Evolutionary conservation across 53 echinoderm and acorn worm species (phyloP), one percentile per base, ranked within the genome.

Genomic region (Echinometra lucunter): DNA sequence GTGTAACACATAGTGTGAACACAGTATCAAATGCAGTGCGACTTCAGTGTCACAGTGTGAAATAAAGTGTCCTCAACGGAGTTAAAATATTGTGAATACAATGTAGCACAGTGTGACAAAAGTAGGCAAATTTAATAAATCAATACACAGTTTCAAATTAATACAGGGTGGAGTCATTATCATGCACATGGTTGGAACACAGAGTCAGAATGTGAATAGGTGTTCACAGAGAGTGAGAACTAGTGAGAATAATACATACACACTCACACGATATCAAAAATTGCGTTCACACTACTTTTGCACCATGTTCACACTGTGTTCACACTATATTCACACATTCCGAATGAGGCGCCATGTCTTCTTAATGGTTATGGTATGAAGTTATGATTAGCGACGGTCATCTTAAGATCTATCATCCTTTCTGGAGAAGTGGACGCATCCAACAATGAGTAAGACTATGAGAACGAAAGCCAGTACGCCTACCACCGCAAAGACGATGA

Each of bases 381-480:
- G 0, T 53, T 0, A 53, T 53, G 53, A 72, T 72, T 3, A 32
- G 19, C 34, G 35, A 72, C 15, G 72, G 16, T 15, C 35, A 19
- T 63, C 60, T 89, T 89, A 89, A 38, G 63, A 17, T 69, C 45
- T 45, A 0, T 72, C 91, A 13, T 92, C 80, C 45, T 37, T 92
- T 7, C 78, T 57, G 23, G 92, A 55, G 92, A 92, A 92, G 57
- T 83, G 85, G n/a, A 82, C 82, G 28, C 83, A 82, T 19, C 83
- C 66, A 66, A 94, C 45, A 47, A 95, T 82, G 19, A 95, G 92
- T 17, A 95, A 66, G 35, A 85, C 55, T 3, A 95, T 40, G 17
- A 95, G 85, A 30, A 95, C 92, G 63, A 92, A 82, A 32, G 85
- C 92, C 13, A 95, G 42, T 3, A 82, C 83, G 11, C 91, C 91